Percentiles rank a stretch among this genome's conserved stretches.
These are phyloP conservation scores for Acrocephalus arundinaceus DNA, from an alignment of 2,113 vertebrate genomes.

Conservation along the genomic window DNA sequence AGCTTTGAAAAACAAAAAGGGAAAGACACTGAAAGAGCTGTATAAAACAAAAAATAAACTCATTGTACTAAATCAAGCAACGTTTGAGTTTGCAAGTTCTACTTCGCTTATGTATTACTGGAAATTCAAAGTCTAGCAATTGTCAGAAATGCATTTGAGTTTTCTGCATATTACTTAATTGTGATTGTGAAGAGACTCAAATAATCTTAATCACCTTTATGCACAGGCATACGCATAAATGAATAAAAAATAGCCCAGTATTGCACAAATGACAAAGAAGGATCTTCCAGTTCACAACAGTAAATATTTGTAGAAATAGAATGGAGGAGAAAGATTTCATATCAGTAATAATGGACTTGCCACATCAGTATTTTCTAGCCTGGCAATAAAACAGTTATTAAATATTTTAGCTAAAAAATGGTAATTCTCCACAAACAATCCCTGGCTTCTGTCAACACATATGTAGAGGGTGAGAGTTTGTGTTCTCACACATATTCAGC, in stretches of 20 bases:
- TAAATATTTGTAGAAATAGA: background rate
- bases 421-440: background rate
- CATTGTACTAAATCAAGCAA: background rate
- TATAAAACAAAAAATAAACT: background rate
- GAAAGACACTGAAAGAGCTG: background rate
- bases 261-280: background rate
- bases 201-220: background rate
- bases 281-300: background rate
- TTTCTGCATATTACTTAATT: background rate
- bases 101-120: background rate
- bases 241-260: fast-evolving
- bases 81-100: background rate
- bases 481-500: background rate
- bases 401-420: background rate
- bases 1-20: background rate
- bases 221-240: background rate
- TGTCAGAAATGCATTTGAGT: background rate
- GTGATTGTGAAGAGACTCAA: background rate
- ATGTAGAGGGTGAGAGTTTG: fast-evolving
- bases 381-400: background rate
- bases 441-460: background rate
- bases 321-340: background rate
- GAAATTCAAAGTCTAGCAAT: background rate
- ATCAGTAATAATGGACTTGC: background rate
- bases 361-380: background rate